Conservation (phyloP, 2,888 invertebrate genomes). For the Macrosiphum euphorbiae region DNA sequence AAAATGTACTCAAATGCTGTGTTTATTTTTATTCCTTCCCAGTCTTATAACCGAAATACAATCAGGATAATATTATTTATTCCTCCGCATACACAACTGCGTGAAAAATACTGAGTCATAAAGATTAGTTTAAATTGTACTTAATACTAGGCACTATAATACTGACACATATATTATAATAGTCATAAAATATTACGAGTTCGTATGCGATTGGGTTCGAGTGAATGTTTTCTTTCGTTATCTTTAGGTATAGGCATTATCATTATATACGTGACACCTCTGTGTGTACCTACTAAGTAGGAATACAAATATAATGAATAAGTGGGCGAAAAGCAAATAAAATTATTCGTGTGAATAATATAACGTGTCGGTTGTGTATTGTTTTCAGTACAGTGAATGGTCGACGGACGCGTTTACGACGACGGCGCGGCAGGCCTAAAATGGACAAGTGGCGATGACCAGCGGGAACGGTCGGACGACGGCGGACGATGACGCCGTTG, state of each 20-base stretch:
- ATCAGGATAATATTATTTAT: conserved; percentile 3
- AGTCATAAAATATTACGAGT: not conserved
- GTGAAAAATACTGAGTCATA: not conserved
- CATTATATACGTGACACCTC: not conserved
- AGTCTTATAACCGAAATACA: not conserved
- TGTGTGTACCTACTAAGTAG: not conserved
- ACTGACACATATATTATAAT: conserved; percentile 5
- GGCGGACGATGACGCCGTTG: conserved; percentile 44
- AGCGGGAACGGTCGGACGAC: not conserved
- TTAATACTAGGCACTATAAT: too few species aligned
- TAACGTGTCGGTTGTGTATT: not conserved
- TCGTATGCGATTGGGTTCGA: not conserved
- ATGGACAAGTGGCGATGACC: conserved; percentile 42
- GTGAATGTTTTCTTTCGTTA: not conserved
- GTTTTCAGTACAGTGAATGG: conserved; percentile 24
- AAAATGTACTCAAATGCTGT: not conserved
- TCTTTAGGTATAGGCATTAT: not conserved
- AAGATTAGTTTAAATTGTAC: not conserved
- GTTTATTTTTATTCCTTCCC: not conserved
- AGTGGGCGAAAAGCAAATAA: not conserved
- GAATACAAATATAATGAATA: not conserved
- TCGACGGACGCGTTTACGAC: conserved; percentile 10
- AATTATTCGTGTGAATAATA: not conserved
- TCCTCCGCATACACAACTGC: not conserved
- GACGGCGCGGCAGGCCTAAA: not conserved